phyloP scores from a whole-genome alignment of 1,140 invertebrate species.

The Cyphomyrmex costatus region DNA sequence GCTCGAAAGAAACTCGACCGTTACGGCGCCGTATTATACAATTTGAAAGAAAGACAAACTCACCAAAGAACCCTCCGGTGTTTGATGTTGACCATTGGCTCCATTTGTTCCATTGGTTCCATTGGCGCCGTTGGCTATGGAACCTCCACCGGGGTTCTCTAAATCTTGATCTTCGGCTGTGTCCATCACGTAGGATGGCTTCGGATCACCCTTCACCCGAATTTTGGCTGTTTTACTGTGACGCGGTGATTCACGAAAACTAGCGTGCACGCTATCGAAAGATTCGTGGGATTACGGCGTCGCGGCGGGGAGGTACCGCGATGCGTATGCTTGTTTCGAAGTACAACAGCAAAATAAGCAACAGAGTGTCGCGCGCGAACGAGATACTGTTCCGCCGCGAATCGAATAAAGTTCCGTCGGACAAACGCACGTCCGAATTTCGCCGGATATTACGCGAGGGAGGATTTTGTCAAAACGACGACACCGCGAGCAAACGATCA shows the following conservation, averaged over 20 bases:
- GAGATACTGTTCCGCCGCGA: background rate
- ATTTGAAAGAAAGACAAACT: background rate
- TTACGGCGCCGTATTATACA: background rate
- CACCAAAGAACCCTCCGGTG: constrained; percentile 6
- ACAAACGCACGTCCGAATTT: background rate
- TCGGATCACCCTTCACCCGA: constrained; percentile 96
- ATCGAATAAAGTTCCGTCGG: background rate
- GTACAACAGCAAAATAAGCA: background rate
- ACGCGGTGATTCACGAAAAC: constrained; percentile 56
- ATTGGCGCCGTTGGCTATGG: background rate
- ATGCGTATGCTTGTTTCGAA: background rate
- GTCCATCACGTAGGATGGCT: constrained; percentile 94
- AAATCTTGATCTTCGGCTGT: constrained; percentile 91
- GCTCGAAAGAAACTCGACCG: background rate
- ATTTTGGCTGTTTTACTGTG: constrained; percentile 91
- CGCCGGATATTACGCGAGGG: background rate
- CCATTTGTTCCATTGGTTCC: constrained; percentile 4
- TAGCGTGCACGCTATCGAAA: constrained; percentile 41
- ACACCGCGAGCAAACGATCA: background rate
- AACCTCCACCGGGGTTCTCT: constrained; percentile 77
- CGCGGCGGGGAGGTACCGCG: background rate
- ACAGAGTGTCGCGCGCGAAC: background rate
- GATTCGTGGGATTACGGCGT: background rate
- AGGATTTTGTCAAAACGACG: background rate
- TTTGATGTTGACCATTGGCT: constrained; percentile 6